Base-by-base conservation (phyloP, 2,113 vertebrate genomes). In the Scopus umbretta region DNA sequence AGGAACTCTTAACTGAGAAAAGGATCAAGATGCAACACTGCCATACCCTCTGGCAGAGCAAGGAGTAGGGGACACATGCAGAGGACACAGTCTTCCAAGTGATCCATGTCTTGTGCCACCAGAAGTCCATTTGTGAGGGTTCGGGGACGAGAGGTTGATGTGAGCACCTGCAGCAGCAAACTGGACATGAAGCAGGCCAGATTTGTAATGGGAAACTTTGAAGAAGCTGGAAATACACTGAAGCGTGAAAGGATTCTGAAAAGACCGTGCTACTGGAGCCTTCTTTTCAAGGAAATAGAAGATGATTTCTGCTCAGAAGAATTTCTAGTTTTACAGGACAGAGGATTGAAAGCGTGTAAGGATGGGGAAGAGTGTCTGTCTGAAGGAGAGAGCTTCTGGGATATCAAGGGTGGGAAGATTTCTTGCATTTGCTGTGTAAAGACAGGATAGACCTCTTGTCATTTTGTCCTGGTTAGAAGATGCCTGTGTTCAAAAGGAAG, bases 41-140 rank as follows among this genome's bases (percentile, higher is more conserved):
- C 38, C 9, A 0, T 9, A 25, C 29, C 29, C 55, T 16, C 34
- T 40, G 93, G 34, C 67, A 43, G 80, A 42, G 56, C 74, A 43
- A 9, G 38, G 14, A 0, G 0, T 10, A 32, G 67, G 43, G n/a
- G 10, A 53, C 38, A 4, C 73, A 5, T 1, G 1, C 38, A 1
- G 2, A 11, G 56, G 72, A 9, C 25, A 13, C 16, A 3, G 27
- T 12, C 23, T 23, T 11, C 36, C 22, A 21, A 29, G 68, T 9
- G 52, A 2, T 9, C 7, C 9, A 1, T 61, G 56, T 62, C 11
- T 16, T 52, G 72, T 70, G 56, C 45, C 67, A 45, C 32, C 83
- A 73, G 65, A 61, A 21, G 16, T 52, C 50, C 0, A 0, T 36
- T 38, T 34, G 70, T 38, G 80, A 43, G 43, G 30, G 78, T 17